Evolutionary conservation across 2,113 vertebrate species (phyloP), one percentile per base, ranked within the genome.

Genomic region (Coreoperca whiteheadi): DNA sequence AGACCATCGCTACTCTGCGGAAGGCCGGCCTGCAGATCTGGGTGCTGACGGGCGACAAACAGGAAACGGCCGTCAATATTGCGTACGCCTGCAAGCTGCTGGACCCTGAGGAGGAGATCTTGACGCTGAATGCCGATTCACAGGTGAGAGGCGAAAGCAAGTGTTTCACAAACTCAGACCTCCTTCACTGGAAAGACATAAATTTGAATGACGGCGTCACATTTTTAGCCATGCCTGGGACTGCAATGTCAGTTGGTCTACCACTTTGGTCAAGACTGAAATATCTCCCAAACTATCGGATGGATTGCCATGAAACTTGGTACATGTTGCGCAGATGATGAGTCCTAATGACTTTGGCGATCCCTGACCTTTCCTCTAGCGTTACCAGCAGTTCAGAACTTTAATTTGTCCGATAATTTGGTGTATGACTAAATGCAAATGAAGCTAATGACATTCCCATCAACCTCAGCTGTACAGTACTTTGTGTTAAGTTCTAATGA

Each of bases 31-130:
- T 99, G 64, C 97, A 98, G 93, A 97, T 99, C 61, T 99, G 98
- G 98, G 98, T 99, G 77, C 96, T 99, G 88, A 99, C 98, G 0
- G 98, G 98, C 1, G 98, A 99, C 95, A 99, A 99, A 85, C 98
- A 99, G 87, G 98, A 99, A 92, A 99, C 98, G 0, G 98, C 98
- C 6, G 89, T 99, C 68, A 99, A 99, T 83, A 98, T 99, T 5
- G 98, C 98, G 0, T 97, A 97, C 4, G 97, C 98, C 77, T 99
- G 98, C 96, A 98, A 97, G 78, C 96, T 99, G 60, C 95, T 99
- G 74, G 97, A 98, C 79, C 98, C 97, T 0, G 97, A 97, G 12
- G 97, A 99, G 86, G 98, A 99, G 86, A 93, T 99, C 81, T 95
- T 99, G 82, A 98, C 97, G 1, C 93, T 99, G 50, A 99, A 99